Base-by-base conservation (phyloP, 1,140 invertebrate genomes). In the Drosophila dunni region DNA sequence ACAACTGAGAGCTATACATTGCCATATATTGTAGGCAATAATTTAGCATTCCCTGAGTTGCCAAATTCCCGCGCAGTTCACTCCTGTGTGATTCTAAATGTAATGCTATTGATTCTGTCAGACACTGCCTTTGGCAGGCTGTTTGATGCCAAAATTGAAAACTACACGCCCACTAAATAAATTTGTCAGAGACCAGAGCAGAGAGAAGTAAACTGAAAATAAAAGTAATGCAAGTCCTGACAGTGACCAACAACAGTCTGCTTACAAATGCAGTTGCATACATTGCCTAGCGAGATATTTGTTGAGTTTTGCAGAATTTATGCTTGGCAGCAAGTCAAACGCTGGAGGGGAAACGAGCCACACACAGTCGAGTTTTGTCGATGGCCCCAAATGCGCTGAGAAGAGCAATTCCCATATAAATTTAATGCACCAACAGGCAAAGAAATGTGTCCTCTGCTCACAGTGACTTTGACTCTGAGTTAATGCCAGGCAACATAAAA, bases 321-420 rank as follows among this genome's bases (percentile, higher is more conserved):
- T 86, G 83, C 83, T 88, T 88, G 83, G 83, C 83, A 88, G 83
- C 83, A 89, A 89, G 84, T 88, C 83, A 88, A 88, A 88, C 78
- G 62, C 42, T 77, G 62, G 73, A 60, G 53, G 71, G 80, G 20
- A 51, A 7, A 3, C 29, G 33, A 24, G n/a, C 2, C 29, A 69
- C 54, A 36, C 67, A 56, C 63, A 69, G 76, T 56, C 56, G 77
- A 78, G 62, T 54, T 50, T 62, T 75, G 53, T 74, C 67, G 38
- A 65, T 68, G 82, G 82, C 78, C 69, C 72, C 83, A 86, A 85
- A 85, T 78, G 82, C 24, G 78, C 70, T 33, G 50, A 64, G 36
- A 51, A 62, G 46, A 65, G 83, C 84, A 89, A 83, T 89, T 88
- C 83, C 79, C 83, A 83, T 88, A 89, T 88, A 88, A 89, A 89